phyloP scores from a whole-genome alignment of 2,113 vertebrate genomes.

The Loxodonta africana region DNA sequence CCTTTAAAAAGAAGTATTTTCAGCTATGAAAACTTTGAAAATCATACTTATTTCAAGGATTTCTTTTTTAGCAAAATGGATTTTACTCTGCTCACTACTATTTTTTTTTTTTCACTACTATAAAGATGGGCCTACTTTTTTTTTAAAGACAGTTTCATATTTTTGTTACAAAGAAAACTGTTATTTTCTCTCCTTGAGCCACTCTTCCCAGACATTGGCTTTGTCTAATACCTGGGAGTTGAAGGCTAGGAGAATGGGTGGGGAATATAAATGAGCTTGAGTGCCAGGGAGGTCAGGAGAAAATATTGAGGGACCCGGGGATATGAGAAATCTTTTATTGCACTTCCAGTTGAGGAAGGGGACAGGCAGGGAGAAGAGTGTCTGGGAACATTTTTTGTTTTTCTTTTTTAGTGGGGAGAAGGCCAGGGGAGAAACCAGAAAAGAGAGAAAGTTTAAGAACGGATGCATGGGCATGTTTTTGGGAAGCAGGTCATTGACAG shows the following conservation, averaged over 20 bases:
- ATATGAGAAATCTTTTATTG: neutral
- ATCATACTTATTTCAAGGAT: neutral
- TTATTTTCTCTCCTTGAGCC: neutral
- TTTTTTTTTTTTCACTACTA: neutral
- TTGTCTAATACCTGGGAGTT: neutral
- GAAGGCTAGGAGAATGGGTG: neutral
- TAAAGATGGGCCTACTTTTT: neutral
- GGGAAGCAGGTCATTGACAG: neutral
- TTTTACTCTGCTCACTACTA: neutral
- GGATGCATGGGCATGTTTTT: rapidly evolving
- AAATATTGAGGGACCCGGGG: neutral
- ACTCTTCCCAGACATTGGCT: neutral
- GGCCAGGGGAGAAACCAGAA: neutral
- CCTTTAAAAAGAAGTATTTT: neutral
- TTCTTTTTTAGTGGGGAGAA: neutral
- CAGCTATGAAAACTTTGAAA: neutral
- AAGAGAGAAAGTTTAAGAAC: neutral
- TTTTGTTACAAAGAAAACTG: slow-evolving; percentile 34
- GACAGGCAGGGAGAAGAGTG: neutral
- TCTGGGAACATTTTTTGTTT: neutral
- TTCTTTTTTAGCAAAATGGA: slow-evolving; percentile 9
- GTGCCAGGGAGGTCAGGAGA: neutral
- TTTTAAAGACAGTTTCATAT: neutral
- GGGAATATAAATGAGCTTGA: neutral
- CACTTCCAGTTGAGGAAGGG: neutral